Base-by-base conservation (phyloP, 2,888 invertebrate species). In the Rosalia funebris region DNA sequence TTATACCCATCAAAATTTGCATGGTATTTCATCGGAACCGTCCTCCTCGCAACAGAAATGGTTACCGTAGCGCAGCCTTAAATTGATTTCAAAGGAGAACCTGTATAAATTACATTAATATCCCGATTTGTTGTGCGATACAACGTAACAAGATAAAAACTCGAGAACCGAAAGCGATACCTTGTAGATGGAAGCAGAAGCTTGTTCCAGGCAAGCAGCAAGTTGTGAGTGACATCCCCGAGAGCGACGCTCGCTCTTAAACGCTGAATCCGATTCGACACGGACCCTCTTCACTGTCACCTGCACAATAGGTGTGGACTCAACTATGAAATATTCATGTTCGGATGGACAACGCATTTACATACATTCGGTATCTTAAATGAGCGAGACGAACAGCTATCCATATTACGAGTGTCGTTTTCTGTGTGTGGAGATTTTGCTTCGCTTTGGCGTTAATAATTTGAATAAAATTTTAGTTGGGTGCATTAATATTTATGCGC, bases 231-330 rank as follows among this genome's bases (percentile, higher is more conserved):
- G 62, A 60, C 54, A 52, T 62, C 62, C 50, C 54, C 65, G 66
- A 64, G 66, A 68, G 68, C 66, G 64, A 68, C 59, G 57, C 71
- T 50, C 55, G 57, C 45, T 59, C 54, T 62, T 54, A 56, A 61
- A 57, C 54, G 56, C 36, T 63, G 74, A 71, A 75, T 75, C 73
- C 69, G 70, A 77, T 77, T 76, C 74, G 75, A 73, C 71, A 65
- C 68, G 75, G 71, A 78, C 78, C 79, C 77, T 79, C 73, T 76
- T 79, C 79, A 79, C 71, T 76, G 79, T 77, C 79, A 77, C 70
- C 63, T 63, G 67, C 67, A 78, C 77, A 79, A 79, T 77, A 79
- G 77, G 78, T 79, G 79, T 74, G 73, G 79, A 79, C 77, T 78
- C 69, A 69, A 69, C 70, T 75, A 78, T 78, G 76, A 79, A 77